Evolutionary conservation across 2,888 invertebrate genomes (phyloP).

Genomic region (Torymus auratus): DNA sequence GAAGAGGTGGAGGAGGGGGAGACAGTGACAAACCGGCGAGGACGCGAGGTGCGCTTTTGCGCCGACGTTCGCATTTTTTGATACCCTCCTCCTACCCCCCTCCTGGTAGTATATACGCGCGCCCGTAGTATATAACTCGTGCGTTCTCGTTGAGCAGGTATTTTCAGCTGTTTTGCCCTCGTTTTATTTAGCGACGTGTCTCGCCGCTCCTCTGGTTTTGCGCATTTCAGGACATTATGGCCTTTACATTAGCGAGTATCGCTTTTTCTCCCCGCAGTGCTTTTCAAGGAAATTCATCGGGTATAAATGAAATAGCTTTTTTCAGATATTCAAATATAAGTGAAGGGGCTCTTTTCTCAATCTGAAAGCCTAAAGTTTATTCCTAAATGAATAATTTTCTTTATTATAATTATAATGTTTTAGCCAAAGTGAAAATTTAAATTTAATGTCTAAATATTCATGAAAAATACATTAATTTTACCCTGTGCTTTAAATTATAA

Average conservation of each 20-base stretch:
- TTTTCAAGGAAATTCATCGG: background rate
- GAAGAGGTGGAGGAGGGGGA: background rate
- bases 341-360: no score
- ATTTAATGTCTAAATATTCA: no score
- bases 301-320: no score
- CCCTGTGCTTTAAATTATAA: no score
- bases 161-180: conserved; percentile 44
- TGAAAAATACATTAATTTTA: no score
- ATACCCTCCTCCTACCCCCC: background rate
- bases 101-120: background rate
- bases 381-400: no score
- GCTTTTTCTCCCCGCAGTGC: background rate
- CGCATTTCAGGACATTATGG: conserved; percentile 11
- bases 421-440: no score
- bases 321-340: no score
- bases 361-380: no score
- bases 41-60: conserved; percentile 27
- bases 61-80: conserved; percentile 35
- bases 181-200: conserved; percentile 23
- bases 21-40: conserved; percentile 68
- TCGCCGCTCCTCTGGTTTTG: background rate
- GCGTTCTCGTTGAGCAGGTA: conserved; percentile 32
- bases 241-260: conserved; percentile 3
- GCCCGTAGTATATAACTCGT: conserved; percentile 36
- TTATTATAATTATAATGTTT: no score